These are phyloP conservation scores for Myotis vivesi DNA, from an alignment of 2,797 vertebrate genomes.

Conservation along the genomic window DNA sequence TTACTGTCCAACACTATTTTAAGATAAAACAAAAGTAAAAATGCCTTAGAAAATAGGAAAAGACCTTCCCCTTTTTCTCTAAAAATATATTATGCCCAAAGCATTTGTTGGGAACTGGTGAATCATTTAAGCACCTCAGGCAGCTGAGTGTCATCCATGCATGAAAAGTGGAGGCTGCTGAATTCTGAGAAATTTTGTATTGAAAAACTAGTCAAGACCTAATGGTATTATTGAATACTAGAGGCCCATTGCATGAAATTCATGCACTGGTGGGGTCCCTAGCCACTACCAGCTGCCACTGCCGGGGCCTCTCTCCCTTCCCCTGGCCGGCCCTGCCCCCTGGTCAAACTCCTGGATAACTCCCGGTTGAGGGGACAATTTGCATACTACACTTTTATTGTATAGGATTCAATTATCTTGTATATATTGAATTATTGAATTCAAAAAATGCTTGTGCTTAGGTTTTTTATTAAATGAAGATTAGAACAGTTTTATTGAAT, in stretches of 20 bases:
- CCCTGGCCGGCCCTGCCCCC: too few relatives aligned
- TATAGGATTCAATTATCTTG: background rate
- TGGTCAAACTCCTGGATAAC: too few relatives aligned
- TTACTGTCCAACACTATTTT: background rate
- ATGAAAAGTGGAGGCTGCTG: background rate
- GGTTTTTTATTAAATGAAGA: background rate
- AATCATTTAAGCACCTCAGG: background rate
- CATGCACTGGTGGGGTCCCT: too few relatives aligned
- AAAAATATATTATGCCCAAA: background rate
- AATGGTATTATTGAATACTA: background rate
- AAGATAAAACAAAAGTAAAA: background rate
- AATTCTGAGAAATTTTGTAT: background rate
- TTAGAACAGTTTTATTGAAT: background rate
- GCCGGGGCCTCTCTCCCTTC: too few relatives aligned
- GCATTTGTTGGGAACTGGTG: background rate
- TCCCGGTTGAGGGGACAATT: too few relatives aligned
- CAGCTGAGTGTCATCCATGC: background rate
- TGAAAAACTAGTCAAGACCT: background rate
- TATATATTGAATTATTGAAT: background rate
- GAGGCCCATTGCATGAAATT: too few relatives aligned
- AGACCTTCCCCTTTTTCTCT: background rate
- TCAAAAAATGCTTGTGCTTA: constrained; percentile 11
- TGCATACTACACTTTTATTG: too few relatives aligned
- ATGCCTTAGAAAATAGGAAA: background rate
- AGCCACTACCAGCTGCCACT: too few relatives aligned